Evolutionary conservation across 2,797 vertebrate genomes (phyloP), one percentile per base, ranked within the genome.

Genomic region (Oophaga sylvatica): DNA sequence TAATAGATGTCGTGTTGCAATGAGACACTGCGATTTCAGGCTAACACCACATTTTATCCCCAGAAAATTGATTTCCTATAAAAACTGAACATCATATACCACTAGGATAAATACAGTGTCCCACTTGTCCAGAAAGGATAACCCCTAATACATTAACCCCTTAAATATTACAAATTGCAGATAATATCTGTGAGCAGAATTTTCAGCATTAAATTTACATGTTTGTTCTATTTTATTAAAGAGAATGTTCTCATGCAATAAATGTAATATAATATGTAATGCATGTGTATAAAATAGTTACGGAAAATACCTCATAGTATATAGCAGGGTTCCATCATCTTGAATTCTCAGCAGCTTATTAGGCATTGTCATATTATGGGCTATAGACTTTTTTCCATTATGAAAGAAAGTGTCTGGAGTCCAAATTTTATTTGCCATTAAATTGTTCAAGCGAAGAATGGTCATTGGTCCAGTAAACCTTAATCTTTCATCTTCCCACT

Each of bases 361-460:
- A 26, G 98, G 98, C 98, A 99, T 99, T 9, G 98, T 99, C 98
- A 99, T 99, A 90, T 99, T 99, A 91, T 99, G 98, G 89, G 98
- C 98, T 90, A 99, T 97, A 0, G 98, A 99, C 91, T 99, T 99
- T 88, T 99, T 99, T 80, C 98, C 98, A 41, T 99, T 99, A 91
- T 99, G 98, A 93, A 99, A 99, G 94, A 99, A 99, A 10, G 98
- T 99, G 90, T 99, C 98, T 19, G 98, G 98, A 60, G 98, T 99
- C 98, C 98, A 99, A 92, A 99, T 99, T 94, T 99, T 99, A 95
- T 98, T 99, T 81, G 98, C 98, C 98, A 99, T 99, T 92, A 99
- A 94, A 92, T 99, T 99, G 94, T 99, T 99, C 91, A 99, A 93
- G 79, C 98, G 96, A 89, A 99, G 95, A 90, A 98, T 98, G 65